A percentile compares a stretch with the other conserved stretches of the same genome.
Conservation (phyloP, 2,797 vertebrate genomes). For the Gadopsis bispinosus region DNA sequence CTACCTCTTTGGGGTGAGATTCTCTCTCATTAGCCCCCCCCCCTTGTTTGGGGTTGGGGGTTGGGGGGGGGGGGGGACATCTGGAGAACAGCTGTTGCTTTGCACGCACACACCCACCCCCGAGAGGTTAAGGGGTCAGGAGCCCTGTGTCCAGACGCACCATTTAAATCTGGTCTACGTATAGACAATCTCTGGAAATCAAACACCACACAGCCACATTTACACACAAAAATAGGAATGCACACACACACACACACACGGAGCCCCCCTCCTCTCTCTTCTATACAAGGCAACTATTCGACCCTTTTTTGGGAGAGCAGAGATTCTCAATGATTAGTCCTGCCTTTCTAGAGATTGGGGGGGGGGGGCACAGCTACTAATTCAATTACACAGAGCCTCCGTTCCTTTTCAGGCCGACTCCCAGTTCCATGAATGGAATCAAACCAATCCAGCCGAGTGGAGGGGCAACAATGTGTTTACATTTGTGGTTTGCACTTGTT, state of each 20-base stretch:
- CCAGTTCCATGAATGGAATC: conserved; percentile 71
- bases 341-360: conserved; percentile 43
- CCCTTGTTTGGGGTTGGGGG: neutral
- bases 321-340: conserved; percentile 73
- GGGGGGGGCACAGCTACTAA: conserved; percentile 46
- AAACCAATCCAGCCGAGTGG: conserved; percentile 32
- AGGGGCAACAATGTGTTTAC: conserved; percentile 60
- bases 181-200: conserved; percentile 71
- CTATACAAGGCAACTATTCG: conserved; percentile 79
- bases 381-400: conserved; percentile 68
- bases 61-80: conserved; percentile 63
- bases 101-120: conserved; percentile 44
- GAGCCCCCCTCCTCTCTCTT: conserved; percentile 57
- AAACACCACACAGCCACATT: conserved; percentile 63
- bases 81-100: conserved; percentile 82
- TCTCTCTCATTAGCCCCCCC: conserved; percentile 26
- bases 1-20: conserved; percentile 12
- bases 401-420: conserved; percentile 26
- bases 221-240: conserved; percentile 20
- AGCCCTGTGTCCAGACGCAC: conserved; percentile 61
- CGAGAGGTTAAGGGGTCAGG: conserved; percentile 66
- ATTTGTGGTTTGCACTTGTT: conserved; percentile 47
- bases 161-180: conserved; percentile 69
- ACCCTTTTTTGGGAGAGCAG: conserved; percentile 66
- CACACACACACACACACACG: conserved; percentile 30